Evolutionary conservation across 1,140 invertebrate species (phyloP).

Genomic region (Notospermus geniculatus): DNA sequence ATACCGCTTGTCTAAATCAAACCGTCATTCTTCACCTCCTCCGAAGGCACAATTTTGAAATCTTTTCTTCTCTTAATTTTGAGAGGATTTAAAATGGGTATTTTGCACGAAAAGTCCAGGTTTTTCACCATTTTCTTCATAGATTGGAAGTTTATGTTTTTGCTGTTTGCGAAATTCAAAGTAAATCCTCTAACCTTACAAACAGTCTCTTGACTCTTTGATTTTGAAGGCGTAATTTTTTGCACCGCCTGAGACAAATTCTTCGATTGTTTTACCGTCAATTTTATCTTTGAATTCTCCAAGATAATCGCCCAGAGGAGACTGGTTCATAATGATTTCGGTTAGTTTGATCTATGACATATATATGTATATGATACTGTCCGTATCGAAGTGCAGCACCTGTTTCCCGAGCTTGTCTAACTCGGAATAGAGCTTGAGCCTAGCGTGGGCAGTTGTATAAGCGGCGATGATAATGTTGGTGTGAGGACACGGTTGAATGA

Average conservation of each 20-base stretch:
- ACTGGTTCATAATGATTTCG: conserved; percentile 19
- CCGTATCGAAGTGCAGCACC: not conserved
- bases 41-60: not conserved
- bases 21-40: not conserved
- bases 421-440: not conserved
- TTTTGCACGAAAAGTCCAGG: not conserved
- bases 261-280: conserved; percentile 1
- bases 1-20: not conserved
- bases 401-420: not conserved
- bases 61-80: not conserved
- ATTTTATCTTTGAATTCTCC: conserved; percentile 43
- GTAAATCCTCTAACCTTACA: not conserved
- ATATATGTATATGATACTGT: not conserved
- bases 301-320: conserved; percentile 32
- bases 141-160: not conserved
- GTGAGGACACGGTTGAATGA: conserved; percentile 20
- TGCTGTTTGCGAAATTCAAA: not conserved
- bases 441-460: conserved; percentile 1
- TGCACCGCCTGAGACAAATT: conserved; percentile 23
- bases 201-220: not conserved
- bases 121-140: not conserved
- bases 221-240: conserved; percentile 21
- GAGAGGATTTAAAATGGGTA: not conserved
- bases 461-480: not conserved
- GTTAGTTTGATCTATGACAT: conserved; percentile 14